A percentile compares a stretch with the other conserved stretches of the same genome.
Evolutionary conservation across 2,113 vertebrate genomes (phyloP).

Genomic region (Thalassarche chlororhynchos): DNA sequence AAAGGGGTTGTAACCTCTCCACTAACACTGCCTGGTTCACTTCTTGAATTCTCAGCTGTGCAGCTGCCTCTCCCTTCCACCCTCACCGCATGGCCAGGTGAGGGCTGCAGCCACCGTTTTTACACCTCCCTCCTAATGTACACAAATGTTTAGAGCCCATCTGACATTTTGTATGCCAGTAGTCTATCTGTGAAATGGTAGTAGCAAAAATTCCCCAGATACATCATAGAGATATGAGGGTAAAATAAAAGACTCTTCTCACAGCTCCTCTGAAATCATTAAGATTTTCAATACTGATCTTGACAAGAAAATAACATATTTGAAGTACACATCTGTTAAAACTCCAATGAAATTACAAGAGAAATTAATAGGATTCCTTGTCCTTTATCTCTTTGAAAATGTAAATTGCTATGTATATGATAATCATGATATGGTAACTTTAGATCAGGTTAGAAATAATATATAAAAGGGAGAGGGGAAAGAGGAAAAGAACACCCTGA

Average conservation of each 20-base stretch:
- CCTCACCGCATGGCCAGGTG: accelerated
- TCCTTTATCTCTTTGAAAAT: not conserved
- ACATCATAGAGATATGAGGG: not conserved
- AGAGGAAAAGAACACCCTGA: not conserved
- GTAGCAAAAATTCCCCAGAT: not conserved
- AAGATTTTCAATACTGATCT: not conserved
- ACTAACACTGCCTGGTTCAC: not conserved
- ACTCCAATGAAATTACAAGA: not conserved
- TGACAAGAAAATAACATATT: not conserved
- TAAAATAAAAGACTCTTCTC: not conserved
- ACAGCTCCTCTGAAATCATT: not conserved
- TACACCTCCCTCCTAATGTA: not conserved
- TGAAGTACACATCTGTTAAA: not conserved
- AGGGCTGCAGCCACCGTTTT: not conserved
- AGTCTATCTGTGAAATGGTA: not conserved
- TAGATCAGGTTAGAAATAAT: not conserved
- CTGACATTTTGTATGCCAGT: not conserved
- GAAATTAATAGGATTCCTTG: not conserved
- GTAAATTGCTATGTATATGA: not conserved
- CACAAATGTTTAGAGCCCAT: not conserved
- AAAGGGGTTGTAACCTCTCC: not conserved
- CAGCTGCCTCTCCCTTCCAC: not conserved
- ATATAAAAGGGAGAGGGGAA: not conserved
- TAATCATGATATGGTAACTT: not conserved
- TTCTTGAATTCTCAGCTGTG: not conserved